Conservation (phyloP, 2,888 invertebrate genomes). For the Lissocephala sabroskyi region DNA sequence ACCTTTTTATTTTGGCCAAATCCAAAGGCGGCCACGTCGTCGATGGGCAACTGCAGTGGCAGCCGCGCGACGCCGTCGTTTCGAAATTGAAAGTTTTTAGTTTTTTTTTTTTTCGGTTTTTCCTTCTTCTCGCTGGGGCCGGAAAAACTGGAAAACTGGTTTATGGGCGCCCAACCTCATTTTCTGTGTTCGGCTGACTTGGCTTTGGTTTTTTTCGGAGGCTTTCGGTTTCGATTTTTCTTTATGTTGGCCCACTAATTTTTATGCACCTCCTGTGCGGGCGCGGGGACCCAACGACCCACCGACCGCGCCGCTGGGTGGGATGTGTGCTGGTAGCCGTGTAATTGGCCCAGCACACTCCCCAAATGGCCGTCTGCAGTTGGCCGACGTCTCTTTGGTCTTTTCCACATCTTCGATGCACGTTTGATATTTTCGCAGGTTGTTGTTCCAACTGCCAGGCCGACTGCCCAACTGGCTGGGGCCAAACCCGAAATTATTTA, state of each 20-base stretch:
- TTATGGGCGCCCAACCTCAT: slow-evolving; percentile 37
- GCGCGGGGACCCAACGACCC: background rate
- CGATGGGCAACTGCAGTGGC: too few relatives aligned
- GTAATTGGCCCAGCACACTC: slow-evolving; percentile 28
- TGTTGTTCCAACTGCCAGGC: slow-evolving; percentile 19
- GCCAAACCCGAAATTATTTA: slow-evolving; percentile 57
- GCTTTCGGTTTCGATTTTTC: slow-evolving; percentile 2
- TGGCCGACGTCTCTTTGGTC: background rate
- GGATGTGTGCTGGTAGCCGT: slow-evolving; percentile 25
- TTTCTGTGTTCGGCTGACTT: slow-evolving; percentile 16
- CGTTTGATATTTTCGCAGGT: slow-evolving; percentile 58
- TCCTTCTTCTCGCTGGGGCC: background rate
- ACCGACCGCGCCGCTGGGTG: slow-evolving; percentile 15
- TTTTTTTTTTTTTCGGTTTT: background rate
- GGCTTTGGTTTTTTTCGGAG: slow-evolving; percentile 21
- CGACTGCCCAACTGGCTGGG: background rate
- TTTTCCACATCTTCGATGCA: slow-evolving; percentile 48
- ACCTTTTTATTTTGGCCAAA: slow-evolving; percentile 1
- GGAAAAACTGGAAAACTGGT: slow-evolving; percentile 2
- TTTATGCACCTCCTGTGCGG: slow-evolving; percentile 31
- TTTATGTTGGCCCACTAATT: slow-evolving; percentile 27
- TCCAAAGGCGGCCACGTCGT: too few relatives aligned
- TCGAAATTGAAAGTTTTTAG: slow-evolving; percentile 57
- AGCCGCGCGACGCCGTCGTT: slow-evolving; percentile 17
- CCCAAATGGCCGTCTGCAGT: slow-evolving; percentile 24